Evolutionary conservation across 2,888 invertebrate species (phyloP).

Genomic region (Clistopyga incitator): DNA sequence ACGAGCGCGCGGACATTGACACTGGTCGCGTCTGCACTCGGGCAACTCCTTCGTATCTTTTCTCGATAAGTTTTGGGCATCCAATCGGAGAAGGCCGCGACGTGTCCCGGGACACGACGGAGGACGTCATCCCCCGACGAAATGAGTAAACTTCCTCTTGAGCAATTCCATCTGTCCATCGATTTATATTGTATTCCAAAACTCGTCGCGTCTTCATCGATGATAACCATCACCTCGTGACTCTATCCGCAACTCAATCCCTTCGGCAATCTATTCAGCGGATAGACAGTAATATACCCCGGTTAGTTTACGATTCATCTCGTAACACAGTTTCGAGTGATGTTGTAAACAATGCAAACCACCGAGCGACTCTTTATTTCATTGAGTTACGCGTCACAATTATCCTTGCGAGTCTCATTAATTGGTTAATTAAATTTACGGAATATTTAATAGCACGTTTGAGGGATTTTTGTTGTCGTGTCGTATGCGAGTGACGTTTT

Average conservation of each 20-base stretch:
- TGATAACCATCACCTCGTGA: not conserved
- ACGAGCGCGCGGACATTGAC: no score
- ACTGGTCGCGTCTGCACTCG: slow-evolving; percentile 30
- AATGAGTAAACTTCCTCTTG: slow-evolving; percentile 43
- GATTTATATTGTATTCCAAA: slow-evolving; percentile 1
- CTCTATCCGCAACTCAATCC: slow-evolving; percentile 1
- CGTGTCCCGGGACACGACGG: not conserved
- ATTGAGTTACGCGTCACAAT: no score
- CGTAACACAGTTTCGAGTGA: no score
- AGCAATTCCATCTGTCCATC: not conserved
- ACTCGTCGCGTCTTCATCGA: not conserved
- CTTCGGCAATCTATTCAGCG: not conserved
- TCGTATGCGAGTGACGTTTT: no score
- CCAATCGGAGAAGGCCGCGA: slow-evolving; percentile 21
- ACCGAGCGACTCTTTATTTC: no score
- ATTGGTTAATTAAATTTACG: no score
- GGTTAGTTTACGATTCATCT: no score
- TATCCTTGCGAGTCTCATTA: no score
- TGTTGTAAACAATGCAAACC: no score
- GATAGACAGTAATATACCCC: not conserved
- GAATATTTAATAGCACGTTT: no score
- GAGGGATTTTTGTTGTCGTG: no score
- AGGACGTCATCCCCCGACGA: slow-evolving; percentile 29
- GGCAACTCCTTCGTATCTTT: slow-evolving; percentile 41
- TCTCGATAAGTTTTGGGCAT: slow-evolving; percentile 42